Percentiles rank a stretch among this genome's conserved stretches.
Conservation (phyloP, 2,888 invertebrate species). For the Halictus quadricinctus region DNA sequence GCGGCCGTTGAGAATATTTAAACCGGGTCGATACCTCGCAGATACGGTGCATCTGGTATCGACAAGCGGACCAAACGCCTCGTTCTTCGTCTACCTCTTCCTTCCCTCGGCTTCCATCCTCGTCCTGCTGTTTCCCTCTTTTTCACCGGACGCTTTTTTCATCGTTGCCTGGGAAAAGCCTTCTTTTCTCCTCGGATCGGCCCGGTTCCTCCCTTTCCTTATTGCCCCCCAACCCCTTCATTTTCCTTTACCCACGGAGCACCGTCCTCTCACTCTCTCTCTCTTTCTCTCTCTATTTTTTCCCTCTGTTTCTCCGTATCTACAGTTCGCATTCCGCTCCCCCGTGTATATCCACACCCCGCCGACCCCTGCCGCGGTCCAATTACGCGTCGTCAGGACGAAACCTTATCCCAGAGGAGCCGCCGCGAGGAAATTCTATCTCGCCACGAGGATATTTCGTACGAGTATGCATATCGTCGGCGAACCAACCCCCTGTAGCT, state of each 20-base stretch:
- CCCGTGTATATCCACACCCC: slow-evolving; percentile 17
- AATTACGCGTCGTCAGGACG: slow-evolving; percentile 40
- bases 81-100: slow-evolving; percentile 28
- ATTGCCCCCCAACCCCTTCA: background rate
- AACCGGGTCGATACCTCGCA: slow-evolving; percentile 70
- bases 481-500: slow-evolving; percentile 11
- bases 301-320: slow-evolving; percentile 11
- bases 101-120: background rate
- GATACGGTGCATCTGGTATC: slow-evolving; percentile 73
- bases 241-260: background rate
- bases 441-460: slow-evolving; percentile 9
- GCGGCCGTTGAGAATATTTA: slow-evolving; percentile 65
- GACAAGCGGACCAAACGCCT: slow-evolving; percentile 64
- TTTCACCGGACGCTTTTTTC: slow-evolving; percentile 12
- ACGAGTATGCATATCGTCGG: slow-evolving; percentile 11
- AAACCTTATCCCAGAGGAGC: slow-evolving; percentile 33
- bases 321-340: slow-evolving; percentile 25
- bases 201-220: slow-evolving; percentile 10
- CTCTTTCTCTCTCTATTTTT: no score
- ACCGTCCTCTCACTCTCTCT: slow-evolving; percentile 11
- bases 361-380: background rate
- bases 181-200: slow-evolving; percentile 25
- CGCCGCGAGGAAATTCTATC: slow-evolving; percentile 40
- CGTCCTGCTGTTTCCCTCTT: background rate
- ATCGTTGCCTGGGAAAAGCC: background rate